Percentiles rank a stretch among this genome's conserved stretches.
phyloP scores from a whole-genome alignment of 2,113 vertebrate species.

The Hypomesus transpacificus region DNA sequence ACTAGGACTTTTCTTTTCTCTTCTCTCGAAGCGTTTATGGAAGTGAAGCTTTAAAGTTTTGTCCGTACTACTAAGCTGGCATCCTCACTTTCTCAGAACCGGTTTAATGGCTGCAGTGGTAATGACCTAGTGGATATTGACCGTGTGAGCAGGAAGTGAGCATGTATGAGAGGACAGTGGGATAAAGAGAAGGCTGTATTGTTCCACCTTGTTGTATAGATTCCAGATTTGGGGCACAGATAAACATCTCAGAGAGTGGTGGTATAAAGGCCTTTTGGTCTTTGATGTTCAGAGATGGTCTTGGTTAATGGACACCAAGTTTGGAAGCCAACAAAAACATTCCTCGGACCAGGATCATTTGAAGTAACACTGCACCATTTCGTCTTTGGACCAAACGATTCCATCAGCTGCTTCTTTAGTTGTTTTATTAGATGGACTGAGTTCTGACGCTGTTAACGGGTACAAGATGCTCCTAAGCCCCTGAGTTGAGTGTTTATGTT shows the following conservation, averaged over 20 bases:
- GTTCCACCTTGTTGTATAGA: conserved; percentile 68
- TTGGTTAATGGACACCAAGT: conserved; percentile 69
- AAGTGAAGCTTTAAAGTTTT: conserved; percentile 64
- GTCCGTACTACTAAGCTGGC: conserved; percentile 31
- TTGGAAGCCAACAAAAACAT: conserved; percentile 77
- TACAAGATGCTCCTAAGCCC: conserved; percentile 26
- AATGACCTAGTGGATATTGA: conserved; percentile 77
- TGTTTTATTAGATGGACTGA: conserved; percentile 31
- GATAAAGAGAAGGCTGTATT: conserved; percentile 67
- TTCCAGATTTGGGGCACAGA: conserved; percentile 75
- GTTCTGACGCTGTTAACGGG: conserved; percentile 26
- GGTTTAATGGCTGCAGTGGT: conserved; percentile 71
- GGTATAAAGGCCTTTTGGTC: conserved; percentile 62
- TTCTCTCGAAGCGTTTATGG: conserved; percentile 71
- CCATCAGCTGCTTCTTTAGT: conserved; percentile 50
- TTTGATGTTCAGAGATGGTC: conserved; percentile 77
- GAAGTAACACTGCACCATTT: conserved; percentile 44
- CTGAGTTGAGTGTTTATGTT: conserved; percentile 15
- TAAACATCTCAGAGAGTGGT: conserved; percentile 73
- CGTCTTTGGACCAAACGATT: conserved; percentile 52
- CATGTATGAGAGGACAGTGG: conserved; percentile 62
- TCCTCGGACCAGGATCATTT: conserved; percentile 63
- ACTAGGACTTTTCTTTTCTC: conserved; percentile 86
- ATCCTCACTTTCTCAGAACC: conserved; percentile 55
- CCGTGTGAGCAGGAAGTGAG: conserved; percentile 62